Evolutionary conservation across 2,888 invertebrate genomes (phyloP).

Genomic region (Harmothoe impar): DNA sequence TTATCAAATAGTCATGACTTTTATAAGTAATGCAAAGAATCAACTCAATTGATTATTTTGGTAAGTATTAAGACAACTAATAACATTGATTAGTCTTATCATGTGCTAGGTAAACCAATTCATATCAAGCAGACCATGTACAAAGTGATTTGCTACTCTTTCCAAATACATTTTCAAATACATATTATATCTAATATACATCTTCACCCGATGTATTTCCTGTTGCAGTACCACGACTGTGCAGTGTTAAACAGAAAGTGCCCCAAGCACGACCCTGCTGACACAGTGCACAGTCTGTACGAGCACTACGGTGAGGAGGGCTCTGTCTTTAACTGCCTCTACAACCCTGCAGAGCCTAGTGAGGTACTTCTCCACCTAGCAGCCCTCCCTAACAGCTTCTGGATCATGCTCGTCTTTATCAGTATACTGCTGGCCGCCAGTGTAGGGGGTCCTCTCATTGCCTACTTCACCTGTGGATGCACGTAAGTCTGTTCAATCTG

Average conservation of each 20-base stretch:
- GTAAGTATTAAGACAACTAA: no score
- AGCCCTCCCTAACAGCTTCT: conserved; percentile 9
- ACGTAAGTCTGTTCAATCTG: neutral
- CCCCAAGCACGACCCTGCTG: conserved; percentile 24
- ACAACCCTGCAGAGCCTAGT: conserved; percentile 36
- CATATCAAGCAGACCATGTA: no score
- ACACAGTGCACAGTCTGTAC: neutral
- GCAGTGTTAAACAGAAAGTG: conserved; percentile 31
- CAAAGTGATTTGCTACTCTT: no score
- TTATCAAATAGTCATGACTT: no score
- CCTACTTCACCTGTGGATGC: conserved; percentile 48
- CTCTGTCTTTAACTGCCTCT: conserved; percentile 3
- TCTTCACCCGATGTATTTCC: no score
- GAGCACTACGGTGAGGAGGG: conserved; percentile 22
- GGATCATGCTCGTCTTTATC: conserved; percentile 25
- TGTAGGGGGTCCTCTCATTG: neutral
- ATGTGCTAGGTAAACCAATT: no score
- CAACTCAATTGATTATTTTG: no score
- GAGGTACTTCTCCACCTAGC: conserved; percentile 37
- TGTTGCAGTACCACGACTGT: conserved; percentile 37
- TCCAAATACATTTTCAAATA: no score
- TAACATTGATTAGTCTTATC: no score
- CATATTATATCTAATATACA: no score
- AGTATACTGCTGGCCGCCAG: neutral
- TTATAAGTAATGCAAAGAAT: no score